phyloP scores from a whole-genome alignment of 2,113 vertebrate genomes.

The Proteles cristata region DNA sequence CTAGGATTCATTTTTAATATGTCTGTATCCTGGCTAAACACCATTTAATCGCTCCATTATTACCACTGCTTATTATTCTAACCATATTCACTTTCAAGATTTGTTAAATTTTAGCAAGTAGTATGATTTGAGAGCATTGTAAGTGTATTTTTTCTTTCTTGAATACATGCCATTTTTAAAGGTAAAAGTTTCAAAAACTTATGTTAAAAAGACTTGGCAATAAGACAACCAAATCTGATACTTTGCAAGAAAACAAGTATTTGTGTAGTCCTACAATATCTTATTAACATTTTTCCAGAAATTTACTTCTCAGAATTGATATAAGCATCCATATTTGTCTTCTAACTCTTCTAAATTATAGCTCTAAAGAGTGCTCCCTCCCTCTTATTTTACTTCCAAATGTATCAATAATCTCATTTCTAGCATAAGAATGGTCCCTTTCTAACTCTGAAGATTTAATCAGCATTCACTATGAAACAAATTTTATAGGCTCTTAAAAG shows the following conservation, averaged over 20 bases:
- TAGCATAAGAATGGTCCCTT: not conserved
- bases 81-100: not conserved
- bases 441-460: slow-evolving; percentile 19
- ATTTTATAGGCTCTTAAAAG: not conserved
- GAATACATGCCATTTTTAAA: not conserved
- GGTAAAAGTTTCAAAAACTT: not conserved
- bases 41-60: not conserved
- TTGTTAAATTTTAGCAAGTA: not conserved
- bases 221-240: not conserved
- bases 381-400: not conserved
- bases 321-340: not conserved
- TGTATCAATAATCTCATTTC: not conserved
- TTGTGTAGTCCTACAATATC: not conserved
- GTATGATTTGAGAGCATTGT: not conserved
- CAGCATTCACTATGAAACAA: not conserved
- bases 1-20: not conserved
- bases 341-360: not conserved
- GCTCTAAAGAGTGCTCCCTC: not conserved
- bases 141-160: not conserved
- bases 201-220: not conserved
- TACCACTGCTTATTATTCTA: not conserved
- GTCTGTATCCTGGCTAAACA: not conserved
- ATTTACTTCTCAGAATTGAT: not conserved
- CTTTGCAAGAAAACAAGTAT: not conserved
- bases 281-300: not conserved